Conservation (phyloP, 37 sponge, comb jelly and placozoan genomes). For the Chondrosia reniformis region DNA sequence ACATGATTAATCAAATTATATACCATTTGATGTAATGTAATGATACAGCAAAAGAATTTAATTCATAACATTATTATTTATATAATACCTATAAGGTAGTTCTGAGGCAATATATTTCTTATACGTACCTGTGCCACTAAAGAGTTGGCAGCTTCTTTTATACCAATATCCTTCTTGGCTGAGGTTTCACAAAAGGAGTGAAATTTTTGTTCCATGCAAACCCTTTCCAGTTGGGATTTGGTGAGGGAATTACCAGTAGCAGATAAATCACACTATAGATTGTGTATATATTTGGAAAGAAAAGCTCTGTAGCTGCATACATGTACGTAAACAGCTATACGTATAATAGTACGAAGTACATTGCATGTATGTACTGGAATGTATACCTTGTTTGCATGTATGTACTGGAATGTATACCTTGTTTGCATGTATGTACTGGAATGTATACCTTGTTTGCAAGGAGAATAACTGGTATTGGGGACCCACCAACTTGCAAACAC, state of each 20-base stretch:
- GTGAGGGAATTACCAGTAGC: no score
- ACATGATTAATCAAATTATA: no score
- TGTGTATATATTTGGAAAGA: no score
- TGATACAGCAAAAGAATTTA: no score
- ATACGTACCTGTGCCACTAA: constrained; percentile 94
- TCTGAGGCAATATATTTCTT: no score
- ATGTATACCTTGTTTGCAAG: constrained; percentile 97
- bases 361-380: no score
- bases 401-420: neutral
- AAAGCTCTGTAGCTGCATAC: neutral
- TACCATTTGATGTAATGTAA: no score
- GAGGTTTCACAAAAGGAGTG: constrained; percentile 93
- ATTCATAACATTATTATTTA: no score
- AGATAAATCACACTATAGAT: neutral
- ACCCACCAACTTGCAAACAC: constrained; percentile 81
- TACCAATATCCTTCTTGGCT: constrained; percentile 96
- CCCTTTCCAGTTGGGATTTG: no score
- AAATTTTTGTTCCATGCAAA: constrained; percentile 70
- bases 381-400: no score
- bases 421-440: no score
- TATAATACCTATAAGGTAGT: no score
- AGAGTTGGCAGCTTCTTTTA: constrained; percentile 91
- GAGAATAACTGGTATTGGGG: constrained; percentile 87
- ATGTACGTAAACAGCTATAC: neutral
- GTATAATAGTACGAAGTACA: neutral